Conservation (phyloP, 2,113 vertebrate genomes). For the Pteronura brasiliensis region DNA sequence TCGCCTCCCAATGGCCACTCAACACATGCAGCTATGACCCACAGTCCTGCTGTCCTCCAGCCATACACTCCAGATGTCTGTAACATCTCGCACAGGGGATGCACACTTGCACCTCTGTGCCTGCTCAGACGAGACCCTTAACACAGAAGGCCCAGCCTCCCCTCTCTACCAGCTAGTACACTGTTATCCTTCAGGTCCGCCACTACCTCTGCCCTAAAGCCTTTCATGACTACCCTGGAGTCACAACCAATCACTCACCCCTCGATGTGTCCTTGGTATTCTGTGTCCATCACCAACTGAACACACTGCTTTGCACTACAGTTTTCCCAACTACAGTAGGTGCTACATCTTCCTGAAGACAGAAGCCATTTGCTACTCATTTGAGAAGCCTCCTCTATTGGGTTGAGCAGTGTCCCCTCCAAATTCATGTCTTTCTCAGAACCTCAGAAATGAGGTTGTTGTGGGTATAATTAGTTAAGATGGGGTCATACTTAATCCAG, state of each 20-base stretch:
- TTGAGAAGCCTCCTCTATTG: not conserved
- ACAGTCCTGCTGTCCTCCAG: not conserved
- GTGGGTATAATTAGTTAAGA: not conserved
- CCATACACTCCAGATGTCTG: rapidly evolving
- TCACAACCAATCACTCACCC: not conserved
- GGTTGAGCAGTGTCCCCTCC: not conserved
- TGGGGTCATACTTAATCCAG: not conserved
- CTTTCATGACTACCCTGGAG: not conserved
- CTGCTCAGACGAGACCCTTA: not conserved
- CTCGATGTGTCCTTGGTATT: not conserved
- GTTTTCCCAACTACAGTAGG: not conserved
- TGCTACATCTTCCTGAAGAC: not conserved
- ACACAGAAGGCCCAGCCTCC: not conserved
- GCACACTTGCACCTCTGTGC: not conserved
- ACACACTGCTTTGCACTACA: not conserved
- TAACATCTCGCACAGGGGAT: not conserved
- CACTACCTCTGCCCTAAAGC: not conserved
- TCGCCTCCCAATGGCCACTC: not conserved
- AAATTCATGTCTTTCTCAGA: not conserved
- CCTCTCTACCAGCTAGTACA: not conserved
- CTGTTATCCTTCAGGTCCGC: not conserved
- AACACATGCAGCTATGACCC: not conserved
- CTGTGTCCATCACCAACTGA: not conserved
- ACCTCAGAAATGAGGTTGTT: not conserved
- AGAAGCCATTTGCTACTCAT: not conserved